phyloP scores from a whole-genome alignment of 2,113 vertebrate genomes.

The Dipodomys merriami region DNA sequence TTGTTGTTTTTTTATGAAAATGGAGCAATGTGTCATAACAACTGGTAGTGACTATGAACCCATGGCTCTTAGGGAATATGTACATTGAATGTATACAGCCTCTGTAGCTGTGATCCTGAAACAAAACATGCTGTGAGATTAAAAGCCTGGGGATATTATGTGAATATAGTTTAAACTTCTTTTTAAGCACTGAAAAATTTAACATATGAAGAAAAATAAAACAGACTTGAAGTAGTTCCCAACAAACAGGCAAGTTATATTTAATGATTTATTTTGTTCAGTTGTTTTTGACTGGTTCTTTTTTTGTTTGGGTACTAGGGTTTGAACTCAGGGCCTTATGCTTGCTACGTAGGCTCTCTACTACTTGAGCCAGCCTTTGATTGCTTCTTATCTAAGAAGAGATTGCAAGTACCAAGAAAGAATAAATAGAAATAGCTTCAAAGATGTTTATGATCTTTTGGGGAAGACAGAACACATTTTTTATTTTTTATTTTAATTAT shows the following conservation, averaged over 20 bases:
- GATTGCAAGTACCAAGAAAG: not conserved
- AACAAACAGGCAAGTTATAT: not conserved
- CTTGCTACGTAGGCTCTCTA: no score
- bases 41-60: constrained; percentile 27
- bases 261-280: constrained; percentile 54
- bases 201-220: not conserved
- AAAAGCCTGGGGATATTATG: constrained; percentile 34
- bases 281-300: constrained; percentile 23
- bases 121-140: constrained; percentile 41
- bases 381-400: constrained; percentile 31
- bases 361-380: no score
- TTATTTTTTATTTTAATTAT: not conserved
- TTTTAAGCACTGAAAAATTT: constrained; percentile 40
- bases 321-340: no score
- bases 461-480: constrained; percentile 21
- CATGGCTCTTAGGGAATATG: constrained; percentile 9
- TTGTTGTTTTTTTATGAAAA: constrained; percentile 55
- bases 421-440: constrained; percentile 52
- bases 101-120: constrained; percentile 47
- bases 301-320: no score
- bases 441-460: constrained; percentile 4
- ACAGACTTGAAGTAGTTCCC: constrained; percentile 40
- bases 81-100: constrained; percentile 10
- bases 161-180: constrained; percentile 67
- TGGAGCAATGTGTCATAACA: constrained; percentile 20